Percentiles rank a stretch among this genome's conserved stretches.
Evolutionary conservation across 2,797 vertebrate genomes (phyloP).

Genomic region (Hyperoplus immaculatus): DNA sequence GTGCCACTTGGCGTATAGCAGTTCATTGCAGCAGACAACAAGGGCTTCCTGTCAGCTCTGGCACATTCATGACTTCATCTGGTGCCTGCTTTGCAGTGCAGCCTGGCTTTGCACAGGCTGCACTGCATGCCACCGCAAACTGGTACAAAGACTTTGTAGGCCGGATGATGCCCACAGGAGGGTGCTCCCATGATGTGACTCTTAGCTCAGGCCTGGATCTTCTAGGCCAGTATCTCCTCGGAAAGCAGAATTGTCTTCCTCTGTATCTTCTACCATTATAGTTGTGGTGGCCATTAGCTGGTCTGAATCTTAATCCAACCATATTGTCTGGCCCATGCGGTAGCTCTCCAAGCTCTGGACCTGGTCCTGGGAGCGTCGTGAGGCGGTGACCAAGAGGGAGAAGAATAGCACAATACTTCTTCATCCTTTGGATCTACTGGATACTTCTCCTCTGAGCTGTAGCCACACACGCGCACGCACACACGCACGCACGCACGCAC

Average conservation of each 20-base stretch:
- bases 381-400: background rate
- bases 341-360: background rate
- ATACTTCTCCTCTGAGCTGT: background rate
- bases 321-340: background rate
- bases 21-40: slow-evolving; percentile 35
- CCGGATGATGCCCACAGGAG: slow-evolving; percentile 34
- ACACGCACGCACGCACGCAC: background rate
- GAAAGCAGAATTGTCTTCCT: rapidly evolving
- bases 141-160: slow-evolving; percentile 12
- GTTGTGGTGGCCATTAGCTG: background rate
- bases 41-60: slow-evolving; percentile 18
- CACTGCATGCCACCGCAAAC: slow-evolving; percentile 10
- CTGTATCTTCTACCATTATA: background rate
- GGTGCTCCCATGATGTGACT: slow-evolving; percentile 7
- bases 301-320: background rate
- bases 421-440: background rate
- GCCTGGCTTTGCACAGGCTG: background rate
- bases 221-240: background rate
- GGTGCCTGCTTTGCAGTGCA: background rate
- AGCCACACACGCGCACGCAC: background rate
- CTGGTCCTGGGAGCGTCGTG: background rate
- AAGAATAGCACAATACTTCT: background rate
- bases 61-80: slow-evolving; percentile 40
- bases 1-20: slow-evolving; percentile 36
- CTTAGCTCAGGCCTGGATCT: background rate